phyloP scores from a whole-genome alignment of 1,140 invertebrate genomes.

The Varroa destructor region DNA sequence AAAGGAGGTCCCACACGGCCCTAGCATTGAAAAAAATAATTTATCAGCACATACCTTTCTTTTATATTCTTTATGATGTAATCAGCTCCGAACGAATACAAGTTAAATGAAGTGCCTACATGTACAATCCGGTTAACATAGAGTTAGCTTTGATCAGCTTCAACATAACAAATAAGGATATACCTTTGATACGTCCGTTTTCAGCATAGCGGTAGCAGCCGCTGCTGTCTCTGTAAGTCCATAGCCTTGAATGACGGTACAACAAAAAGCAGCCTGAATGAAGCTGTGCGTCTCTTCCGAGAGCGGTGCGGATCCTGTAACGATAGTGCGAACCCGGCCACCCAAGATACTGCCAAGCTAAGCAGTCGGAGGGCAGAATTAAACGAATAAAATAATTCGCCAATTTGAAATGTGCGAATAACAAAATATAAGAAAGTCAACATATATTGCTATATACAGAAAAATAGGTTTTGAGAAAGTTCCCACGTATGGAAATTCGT shows the following conservation, averaged over 20 bases:
- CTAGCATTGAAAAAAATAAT: slow-evolving; percentile 33
- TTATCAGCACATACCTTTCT: slow-evolving; percentile 44
- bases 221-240: slow-evolving; percentile 85
- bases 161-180: too few relatives aligned
- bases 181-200: slow-evolving; percentile 40
- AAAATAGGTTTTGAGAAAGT: slow-evolving; percentile 31
- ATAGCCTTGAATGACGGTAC: slow-evolving; percentile 76
- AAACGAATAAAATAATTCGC: not conserved
- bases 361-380: slow-evolving; percentile 49
- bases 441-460: slow-evolving; percentile 8
- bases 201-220: slow-evolving; percentile 35
- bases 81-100: too few relatives aligned
- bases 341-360: slow-evolving; percentile 67
- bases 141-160: too few relatives aligned
- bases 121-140: too few relatives aligned
- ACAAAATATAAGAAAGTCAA: too few relatives aligned
- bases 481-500: slow-evolving; percentile 15
- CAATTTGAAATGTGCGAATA: too few relatives aligned
- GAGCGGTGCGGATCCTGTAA: slow-evolving; percentile 86
- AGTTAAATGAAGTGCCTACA: too few relatives aligned
- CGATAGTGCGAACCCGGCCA: slow-evolving; percentile 67
- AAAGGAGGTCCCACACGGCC: slow-evolving; percentile 38
- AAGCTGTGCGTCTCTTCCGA: slow-evolving; percentile 87
- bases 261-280: slow-evolving; percentile 81
- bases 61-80: too few relatives aligned